Evolutionary conservation across 1,140 invertebrate species (phyloP).

Genomic region (Heliconius hermathena): DNA sequence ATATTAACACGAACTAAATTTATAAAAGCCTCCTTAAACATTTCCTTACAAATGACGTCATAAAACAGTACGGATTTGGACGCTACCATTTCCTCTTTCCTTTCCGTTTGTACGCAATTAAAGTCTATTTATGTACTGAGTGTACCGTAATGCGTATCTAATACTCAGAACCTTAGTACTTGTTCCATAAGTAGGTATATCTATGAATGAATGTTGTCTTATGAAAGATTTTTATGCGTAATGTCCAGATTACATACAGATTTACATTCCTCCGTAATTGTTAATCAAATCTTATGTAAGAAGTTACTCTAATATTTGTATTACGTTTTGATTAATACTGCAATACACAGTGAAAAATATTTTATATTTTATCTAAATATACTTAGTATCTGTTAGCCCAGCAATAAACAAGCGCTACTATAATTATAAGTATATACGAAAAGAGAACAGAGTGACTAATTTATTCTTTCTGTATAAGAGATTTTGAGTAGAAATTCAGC

Average conservation of each 20-base stretch:
- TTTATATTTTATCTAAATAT: no score
- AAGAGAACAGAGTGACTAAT: not conserved
- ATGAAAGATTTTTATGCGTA: not conserved
- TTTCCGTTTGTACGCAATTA: constrained; percentile 42
- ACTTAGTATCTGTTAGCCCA: no score
- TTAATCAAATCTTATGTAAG: not conserved
- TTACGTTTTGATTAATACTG: not conserved
- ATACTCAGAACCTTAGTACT: constrained; percentile 7
- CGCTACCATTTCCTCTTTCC: constrained; percentile 39
- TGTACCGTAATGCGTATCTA: constrained; percentile 36
- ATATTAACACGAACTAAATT: not conserved
- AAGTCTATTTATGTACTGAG: constrained; percentile 35
- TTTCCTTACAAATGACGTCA: constrained; percentile 25
- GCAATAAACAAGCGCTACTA: not conserved
- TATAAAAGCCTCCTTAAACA: constrained; percentile 4
- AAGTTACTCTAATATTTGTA: not conserved
- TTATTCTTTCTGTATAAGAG: not conserved
- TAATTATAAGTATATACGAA: not conserved
- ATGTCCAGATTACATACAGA: not conserved
- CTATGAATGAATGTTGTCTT: not conserved
- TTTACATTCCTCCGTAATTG: not conserved
- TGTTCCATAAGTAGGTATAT: not conserved
- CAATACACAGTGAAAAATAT: no score
- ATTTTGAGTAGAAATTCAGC: not conserved
- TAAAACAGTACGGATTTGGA: constrained; percentile 16